Evolutionary conservation across 2,797 vertebrate genomes (phyloP).

Genomic region (Melanotaenia boesemani): DNA sequence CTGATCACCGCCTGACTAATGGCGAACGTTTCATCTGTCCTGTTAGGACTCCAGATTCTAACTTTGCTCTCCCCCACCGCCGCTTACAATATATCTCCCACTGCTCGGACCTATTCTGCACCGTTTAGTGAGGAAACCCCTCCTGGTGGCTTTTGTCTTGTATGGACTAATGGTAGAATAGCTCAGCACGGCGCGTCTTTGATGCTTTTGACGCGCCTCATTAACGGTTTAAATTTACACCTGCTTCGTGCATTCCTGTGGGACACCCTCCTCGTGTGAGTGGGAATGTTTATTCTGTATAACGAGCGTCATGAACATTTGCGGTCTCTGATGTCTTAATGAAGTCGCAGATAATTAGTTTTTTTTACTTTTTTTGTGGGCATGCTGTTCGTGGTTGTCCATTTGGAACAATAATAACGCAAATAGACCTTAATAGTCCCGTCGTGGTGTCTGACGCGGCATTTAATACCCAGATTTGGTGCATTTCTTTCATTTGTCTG

Average conservation of each 20-base stretch:
- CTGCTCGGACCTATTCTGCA: conserved; percentile 71
- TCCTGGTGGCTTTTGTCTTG: conserved; percentile 77
- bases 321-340: conserved; percentile 49
- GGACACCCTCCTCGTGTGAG: conserved; percentile 53
- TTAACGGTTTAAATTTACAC: conserved; percentile 83
- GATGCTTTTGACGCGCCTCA: conserved; percentile 79
- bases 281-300: conserved; percentile 64
- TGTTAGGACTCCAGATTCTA: conserved; percentile 51
- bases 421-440: neutral
- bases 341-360: conserved; percentile 36
- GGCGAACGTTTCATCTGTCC: conserved; percentile 62
- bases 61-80: conserved; percentile 12
- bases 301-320: conserved; percentile 47
- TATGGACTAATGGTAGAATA: conserved; percentile 64
- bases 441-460: neutral
- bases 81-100: conserved; percentile 71
- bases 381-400: neutral
- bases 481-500: neutral
- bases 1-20: conserved; percentile 11
- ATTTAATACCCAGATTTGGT: neutral
- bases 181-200: conserved; percentile 75
- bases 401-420: conserved; percentile 10
- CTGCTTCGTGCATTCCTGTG: conserved; percentile 79
- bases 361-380: conserved; percentile 16
- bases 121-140: conserved; percentile 79